Base-by-base conservation (phyloP, 1,140 invertebrate species). In the Oedothorax gibbosus region DNA sequence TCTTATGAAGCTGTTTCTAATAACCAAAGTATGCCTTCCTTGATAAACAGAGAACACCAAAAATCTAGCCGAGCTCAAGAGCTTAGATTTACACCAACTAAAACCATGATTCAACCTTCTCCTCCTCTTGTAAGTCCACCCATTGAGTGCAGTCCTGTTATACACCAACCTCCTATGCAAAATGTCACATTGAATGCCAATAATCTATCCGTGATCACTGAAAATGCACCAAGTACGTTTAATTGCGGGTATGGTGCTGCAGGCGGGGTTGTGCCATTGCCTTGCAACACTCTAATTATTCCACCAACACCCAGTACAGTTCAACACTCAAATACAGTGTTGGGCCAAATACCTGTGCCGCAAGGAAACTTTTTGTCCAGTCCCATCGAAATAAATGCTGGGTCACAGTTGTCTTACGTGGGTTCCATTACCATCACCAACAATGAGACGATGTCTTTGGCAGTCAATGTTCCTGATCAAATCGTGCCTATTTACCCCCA, bases 371-470 rank as follows among this genome's bases (percentile, higher is more conserved):
- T 76, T 68, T 11, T 71, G n/a, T 35, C 64, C 15, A 10, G 56
- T 15, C 7, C 83, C 6, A 60, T 85, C 62, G 83, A 85, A 56
- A 12, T 85, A 35, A 79, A 64, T 35, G 71, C 64, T 14, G 82
- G 57, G 62, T 62, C 85, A 18, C 78, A 86, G n/a, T 49, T 86
- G n/a, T 84, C 86, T 50, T 86, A 86, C 20, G 62, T 86, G 57
- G 86, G 86, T 50, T 86, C 86, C 18, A 84, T 82, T n/a, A 87
- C 71, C 50, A 84, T 87, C 50, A 78, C 86, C 50, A 87, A 88
- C 35, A 78, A 83, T 69, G 77, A 83, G 66, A 82, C 83, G 18
- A 85, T 85, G 75, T 77, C 81, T 11, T 75, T 86, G 72, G 78
- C 68, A 60, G 53, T 81, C 8, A 87, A 86, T 65, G 65, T 85